A percentile compares a stretch with the other conserved stretches of the same genome.
These are phyloP conservation scores for Tragelaphus strepsiceros DNA, from an alignment of 2,113 vertebrate genomes.

Conservation along the genomic window DNA sequence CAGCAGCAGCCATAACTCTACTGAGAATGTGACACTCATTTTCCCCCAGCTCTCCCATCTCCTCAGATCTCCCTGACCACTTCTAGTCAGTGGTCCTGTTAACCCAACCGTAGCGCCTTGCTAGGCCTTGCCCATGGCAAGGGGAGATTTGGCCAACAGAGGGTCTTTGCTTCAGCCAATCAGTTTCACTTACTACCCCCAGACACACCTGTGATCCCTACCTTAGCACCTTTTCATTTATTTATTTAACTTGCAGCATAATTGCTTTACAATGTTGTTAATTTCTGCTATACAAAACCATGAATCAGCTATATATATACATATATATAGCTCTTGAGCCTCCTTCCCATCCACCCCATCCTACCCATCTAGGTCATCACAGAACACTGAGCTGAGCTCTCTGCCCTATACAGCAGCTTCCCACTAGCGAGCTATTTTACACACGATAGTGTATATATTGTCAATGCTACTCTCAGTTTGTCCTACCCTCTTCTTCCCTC, in stretches of 20 bases:
- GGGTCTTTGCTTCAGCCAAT: not conserved
- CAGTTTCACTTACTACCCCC: not conserved
- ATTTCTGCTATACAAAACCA: not conserved
- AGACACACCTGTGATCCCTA: not conserved
- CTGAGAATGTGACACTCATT: not conserved
- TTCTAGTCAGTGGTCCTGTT: not conserved
- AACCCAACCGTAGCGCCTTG: not conserved
- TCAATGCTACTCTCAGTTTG: not conserved
- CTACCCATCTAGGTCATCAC: not conserved
- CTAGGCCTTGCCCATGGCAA: not conserved
- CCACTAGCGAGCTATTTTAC: not conserved
- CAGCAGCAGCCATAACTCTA: not conserved
- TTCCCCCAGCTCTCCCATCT: not conserved
- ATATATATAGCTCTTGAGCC: not conserved
- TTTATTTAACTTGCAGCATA: not conserved
- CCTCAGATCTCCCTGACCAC: not conserved
- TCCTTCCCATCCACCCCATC: not conserved
- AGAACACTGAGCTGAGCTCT: not conserved
- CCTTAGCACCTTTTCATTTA: not conserved
- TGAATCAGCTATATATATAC: not conserved
- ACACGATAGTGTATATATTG: not conserved
- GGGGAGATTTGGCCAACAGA: not conserved
- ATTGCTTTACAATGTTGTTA: not conserved
- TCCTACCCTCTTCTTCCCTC: not conserved
- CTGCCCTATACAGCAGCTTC: not conserved